phyloP scores from a whole-genome alignment of 2,797 vertebrate genomes.

The Pteropus rufus region DNA sequence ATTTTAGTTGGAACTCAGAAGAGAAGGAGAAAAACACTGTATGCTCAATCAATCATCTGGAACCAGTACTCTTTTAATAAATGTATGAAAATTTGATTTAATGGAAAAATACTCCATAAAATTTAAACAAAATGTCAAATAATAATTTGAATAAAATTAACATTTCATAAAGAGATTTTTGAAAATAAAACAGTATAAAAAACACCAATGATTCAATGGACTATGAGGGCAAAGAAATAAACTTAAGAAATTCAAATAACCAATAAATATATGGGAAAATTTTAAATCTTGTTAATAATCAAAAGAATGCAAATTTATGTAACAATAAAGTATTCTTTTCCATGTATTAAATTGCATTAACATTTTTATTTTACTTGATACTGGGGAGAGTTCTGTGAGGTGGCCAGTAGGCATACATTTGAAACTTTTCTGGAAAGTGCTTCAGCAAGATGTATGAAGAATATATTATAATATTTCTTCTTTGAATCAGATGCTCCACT shows the following conservation, averaged over 20 bases:
- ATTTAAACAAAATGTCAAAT: not conserved
- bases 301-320: not conserved
- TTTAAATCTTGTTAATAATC: conserved; percentile 1
- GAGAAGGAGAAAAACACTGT: not conserved
- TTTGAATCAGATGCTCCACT: not conserved
- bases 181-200: not conserved
- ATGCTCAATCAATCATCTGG: not conserved
- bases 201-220: not conserved
- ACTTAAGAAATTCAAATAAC: not conserved
- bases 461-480: not conserved
- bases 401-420: not conserved
- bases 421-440: not conserved
- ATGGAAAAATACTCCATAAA: not conserved
- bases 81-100: not conserved
- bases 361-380: not conserved
- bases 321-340: not conserved
- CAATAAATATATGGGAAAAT: not conserved
- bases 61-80: not conserved
- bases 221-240: not conserved
- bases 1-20: not conserved
- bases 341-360: not conserved
- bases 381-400: not conserved
- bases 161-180: not conserved
- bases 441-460: not conserved
- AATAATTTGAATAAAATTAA: not conserved